Evolutionary conservation across 2,888 invertebrate genomes (phyloP).

Genomic region (Mythimna ferrago): DNA sequence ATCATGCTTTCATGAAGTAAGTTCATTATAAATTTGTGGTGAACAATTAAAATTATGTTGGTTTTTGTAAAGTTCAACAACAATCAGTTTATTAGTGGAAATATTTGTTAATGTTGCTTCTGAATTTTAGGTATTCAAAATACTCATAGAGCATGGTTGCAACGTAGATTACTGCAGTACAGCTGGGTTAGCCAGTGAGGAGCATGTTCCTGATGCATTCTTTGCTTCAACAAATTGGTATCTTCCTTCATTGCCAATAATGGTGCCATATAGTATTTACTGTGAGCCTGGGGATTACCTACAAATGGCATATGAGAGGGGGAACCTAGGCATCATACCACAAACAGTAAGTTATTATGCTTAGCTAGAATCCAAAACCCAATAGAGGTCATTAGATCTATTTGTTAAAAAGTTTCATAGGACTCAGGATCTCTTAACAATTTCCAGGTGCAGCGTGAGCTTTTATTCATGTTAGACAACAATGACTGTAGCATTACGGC

Average conservation of each 20-base stretch:
- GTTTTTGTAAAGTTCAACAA: background rate
- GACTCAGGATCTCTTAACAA: background rate
- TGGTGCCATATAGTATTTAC: constrained; percentile 82
- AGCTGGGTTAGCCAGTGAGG: constrained; percentile 53
- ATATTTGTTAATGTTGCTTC: constrained; percentile 27
- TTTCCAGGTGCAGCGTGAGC: constrained; percentile 78
- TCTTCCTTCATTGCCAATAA: constrained; percentile 74
- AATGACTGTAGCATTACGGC: constrained; percentile 59
- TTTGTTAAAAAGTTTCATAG: too few relatives aligned
- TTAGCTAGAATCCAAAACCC: background rate
- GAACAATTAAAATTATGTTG: background rate
- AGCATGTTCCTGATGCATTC: constrained; percentile 83
- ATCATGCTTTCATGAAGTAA: constrained; percentile 82
- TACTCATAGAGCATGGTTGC: constrained; percentile 82
- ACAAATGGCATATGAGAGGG: constrained; percentile 71
- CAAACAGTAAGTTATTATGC: constrained; percentile 72
- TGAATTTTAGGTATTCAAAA: constrained; percentile 81
- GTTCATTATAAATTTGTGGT: constrained; percentile 53
- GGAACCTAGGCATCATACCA: constrained; percentile 75
- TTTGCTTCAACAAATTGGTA: constrained; percentile 79
- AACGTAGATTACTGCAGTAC: constrained; percentile 84
- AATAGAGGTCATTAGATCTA: background rate
- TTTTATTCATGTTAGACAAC: constrained; percentile 76
- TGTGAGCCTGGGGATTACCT: constrained; percentile 83
- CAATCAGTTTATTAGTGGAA: background rate